These are phyloP conservation scores for Sitodiplosis mosellana DNA, from an alignment of 1,140 invertebrate genomes.

Conservation along the genomic window DNA sequence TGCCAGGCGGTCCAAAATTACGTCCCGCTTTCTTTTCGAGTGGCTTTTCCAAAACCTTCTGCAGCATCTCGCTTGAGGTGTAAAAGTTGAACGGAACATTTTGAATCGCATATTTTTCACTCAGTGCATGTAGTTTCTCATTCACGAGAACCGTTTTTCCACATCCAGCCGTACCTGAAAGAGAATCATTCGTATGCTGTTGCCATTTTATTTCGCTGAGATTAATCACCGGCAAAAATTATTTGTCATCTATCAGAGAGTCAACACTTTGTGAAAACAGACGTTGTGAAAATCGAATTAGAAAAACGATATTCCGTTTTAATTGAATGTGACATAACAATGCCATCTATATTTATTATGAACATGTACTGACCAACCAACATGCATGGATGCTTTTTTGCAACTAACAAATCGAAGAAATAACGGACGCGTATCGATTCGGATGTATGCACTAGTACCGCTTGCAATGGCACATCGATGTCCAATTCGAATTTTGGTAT, in stretches of 20 bases:
- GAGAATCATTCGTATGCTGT: no score
- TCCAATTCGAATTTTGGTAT: constrained; percentile 82
- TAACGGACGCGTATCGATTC: constrained; percentile 81
- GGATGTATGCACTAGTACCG: constrained; percentile 78
- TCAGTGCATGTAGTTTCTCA: constrained; percentile 61
- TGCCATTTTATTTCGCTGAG: no score
- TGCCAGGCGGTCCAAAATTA: constrained; percentile 89
- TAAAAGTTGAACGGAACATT: constrained; percentile 96
- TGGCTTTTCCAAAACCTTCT: constrained; percentile 87
- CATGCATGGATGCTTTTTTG: constrained; percentile 79
- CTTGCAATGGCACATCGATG: constrained; percentile 79
- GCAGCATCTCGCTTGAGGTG: constrained; percentile 89
- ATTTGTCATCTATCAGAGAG: no score
- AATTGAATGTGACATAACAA: no score
- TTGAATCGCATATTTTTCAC: constrained; percentile 73
- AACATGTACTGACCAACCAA: constrained; percentile 71
- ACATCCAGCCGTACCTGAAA: constrained; percentile 42
- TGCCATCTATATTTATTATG: no score
- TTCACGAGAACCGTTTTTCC: constrained; percentile 78
- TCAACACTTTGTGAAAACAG: no score
- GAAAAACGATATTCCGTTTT: no score
- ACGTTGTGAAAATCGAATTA: no score
- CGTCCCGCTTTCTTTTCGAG: constrained; percentile 91
- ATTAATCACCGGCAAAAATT: no score
- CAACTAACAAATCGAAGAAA: constrained; percentile 80